A percentile compares a stretch with the other conserved stretches of the same genome.
Evolutionary conservation across 2,113 vertebrate genomes (phyloP).

Genomic region (Centropristis striata): DNA sequence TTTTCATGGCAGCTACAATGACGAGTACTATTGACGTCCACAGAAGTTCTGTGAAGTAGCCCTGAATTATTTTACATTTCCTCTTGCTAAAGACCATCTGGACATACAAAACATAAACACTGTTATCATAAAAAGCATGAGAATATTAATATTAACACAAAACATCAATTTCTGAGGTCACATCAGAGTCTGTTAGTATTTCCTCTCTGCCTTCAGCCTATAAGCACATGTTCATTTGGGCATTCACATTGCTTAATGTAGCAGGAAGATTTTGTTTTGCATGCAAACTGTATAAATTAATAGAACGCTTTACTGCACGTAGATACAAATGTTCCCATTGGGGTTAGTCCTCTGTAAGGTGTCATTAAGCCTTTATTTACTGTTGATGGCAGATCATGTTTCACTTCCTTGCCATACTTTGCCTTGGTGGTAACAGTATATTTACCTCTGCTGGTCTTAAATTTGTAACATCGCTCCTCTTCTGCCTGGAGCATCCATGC

Average conservation of each 20-base stretch:
- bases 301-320: neutral
- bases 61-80: constrained; percentile 20
- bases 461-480: constrained; percentile 52
- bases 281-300: neutral
- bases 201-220: constrained; percentile 7
- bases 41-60: constrained; percentile 9
- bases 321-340: constrained; percentile 15
- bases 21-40: neutral
- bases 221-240: constrained; percentile 28
- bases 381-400: constrained; percentile 47
- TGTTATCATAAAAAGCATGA: neutral
- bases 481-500: constrained; percentile 40
- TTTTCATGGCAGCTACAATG: constrained; percentile 26
- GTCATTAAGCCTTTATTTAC: constrained; percentile 54
- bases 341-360: constrained; percentile 18
- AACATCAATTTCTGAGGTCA: constrained; percentile 20
- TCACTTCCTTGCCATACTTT: constrained; percentile 48
- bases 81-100: constrained; percentile 22
- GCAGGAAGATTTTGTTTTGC: neutral
- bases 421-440: constrained; percentile 46
- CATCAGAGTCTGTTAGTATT: constrained; percentile 5
- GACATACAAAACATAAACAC: neutral
- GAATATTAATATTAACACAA: neutral
- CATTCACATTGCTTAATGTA: too few relatives aligned
- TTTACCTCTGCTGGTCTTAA: constrained; percentile 48